Base-by-base conservation (phyloP, 1,140 invertebrate species). In the Rhopalosiphum padi region DNA sequence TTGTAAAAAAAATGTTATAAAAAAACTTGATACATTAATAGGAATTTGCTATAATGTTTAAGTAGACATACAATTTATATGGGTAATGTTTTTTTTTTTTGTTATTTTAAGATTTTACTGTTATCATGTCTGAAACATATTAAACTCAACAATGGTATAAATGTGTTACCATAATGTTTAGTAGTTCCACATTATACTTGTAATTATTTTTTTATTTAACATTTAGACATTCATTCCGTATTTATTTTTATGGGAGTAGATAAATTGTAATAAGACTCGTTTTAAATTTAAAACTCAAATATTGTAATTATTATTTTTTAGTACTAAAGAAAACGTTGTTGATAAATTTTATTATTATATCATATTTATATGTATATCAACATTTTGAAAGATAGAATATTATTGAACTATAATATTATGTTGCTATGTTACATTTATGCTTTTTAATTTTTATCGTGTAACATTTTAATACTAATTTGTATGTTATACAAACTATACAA, bases 211-310 rank as follows among this genome's bases (percentile, higher is more conserved):
- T 89, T 25, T 89, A 30, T 48, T 51, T 35, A 23, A 35, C 35
- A 89, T 89, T 89, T 21, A 37, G 23, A 35, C 22, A 89, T 89
- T 89, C 48, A 53, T 89, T 89, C 48, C n/a, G 37, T 51, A 37
- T n/a, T 89, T 87, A n/a, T 88, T 23, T 51, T 53, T 53, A 37
- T 89, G 18, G n/a, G 51, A 3, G 1, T 89, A 48, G n/a, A 77
- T 77, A 0, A 77, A 77, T 77, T 77, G n/a, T 77, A n/a, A 77
- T 77, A 77, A 77, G 60, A n/a, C n/a, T 77, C 15, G 5, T 77
- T 77, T n/a, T 77, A n/a, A n/a, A 5, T 18, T 77, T n/a, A n/a
- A 77, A 77, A n/a, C 30, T 4, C 18, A n/a, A n/a, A 77, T 77
- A 35, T 77, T 77, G 60, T 77, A 18, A 77, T 77, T n/a, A 18